Evolutionary conservation across 1,140 invertebrate species (phyloP), one percentile per base, ranked within the genome.

Genomic region (Meloidogyne hapla): DNA sequence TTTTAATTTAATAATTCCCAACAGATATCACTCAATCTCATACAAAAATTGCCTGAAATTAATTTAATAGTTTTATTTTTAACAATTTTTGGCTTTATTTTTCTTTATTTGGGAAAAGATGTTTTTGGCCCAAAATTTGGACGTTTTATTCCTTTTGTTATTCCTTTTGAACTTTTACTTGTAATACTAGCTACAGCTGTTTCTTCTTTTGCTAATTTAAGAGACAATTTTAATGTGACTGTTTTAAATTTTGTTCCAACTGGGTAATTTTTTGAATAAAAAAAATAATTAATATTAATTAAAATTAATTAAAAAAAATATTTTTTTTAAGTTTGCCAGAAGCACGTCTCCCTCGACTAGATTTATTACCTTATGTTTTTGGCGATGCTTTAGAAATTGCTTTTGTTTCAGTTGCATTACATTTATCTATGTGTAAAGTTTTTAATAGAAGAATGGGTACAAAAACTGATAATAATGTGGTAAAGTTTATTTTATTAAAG

Each of bases 361-460:
- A 85, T 66, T n/a, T 89, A 10, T 63, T 88, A n/a, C 72, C 75
- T 0, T 61, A 72, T 40, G 66, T 89, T 12, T 61, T 88, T 66
- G 56, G 67, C 3, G 83, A 88, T 69, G 82, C 86, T 38, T 82
- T 90, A 72, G 88, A 88, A 33, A 88, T 91, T 38, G 88, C 89
- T 12, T 88, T 91, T 76, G 90, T 91, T 33, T 84, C 88, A 0
- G 90, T 89, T 83, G 89, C 90, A 45, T 87, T 91, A 33, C 89
- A 89, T 62, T 85, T 91, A 12, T 90, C 90, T 23, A 88, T 91
- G 88, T 89, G 89, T 12, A 90, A 90, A 78, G 85, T 90, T 33
- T 88, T 90, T 70, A 89, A 90, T 15, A 88, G 88, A 68, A 90
- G 90, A 82, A 86, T 91, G 82, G 87, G 88, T 65, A 91, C 90